A percentile compares a stretch with the other conserved stretches of the same genome.
Conservation (phyloP, 2,888 invertebrate species). For the Volucella inflata region DNA sequence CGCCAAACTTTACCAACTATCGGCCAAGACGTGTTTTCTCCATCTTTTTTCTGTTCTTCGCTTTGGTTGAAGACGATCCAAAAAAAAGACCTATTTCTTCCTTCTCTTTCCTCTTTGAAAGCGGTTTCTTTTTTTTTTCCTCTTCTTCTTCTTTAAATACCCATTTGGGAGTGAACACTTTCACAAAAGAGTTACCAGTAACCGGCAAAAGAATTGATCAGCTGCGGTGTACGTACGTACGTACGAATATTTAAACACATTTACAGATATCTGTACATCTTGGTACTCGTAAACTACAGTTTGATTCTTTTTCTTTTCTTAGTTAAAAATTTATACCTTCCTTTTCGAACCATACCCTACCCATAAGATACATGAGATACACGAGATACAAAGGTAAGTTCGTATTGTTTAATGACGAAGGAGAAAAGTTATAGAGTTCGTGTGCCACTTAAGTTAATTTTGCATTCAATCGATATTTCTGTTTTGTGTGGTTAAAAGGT, state of each 20-base stretch:
- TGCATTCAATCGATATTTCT: constrained; percentile 42
- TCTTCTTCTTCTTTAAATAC: constrained; percentile 29
- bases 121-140: constrained; percentile 40
- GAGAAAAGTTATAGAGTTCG: constrained; percentile 1
- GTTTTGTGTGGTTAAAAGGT: constrained; percentile 38
- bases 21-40: constrained; percentile 41
- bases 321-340: neutral
- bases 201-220: constrained; percentile 65
- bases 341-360: neutral
- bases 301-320: constrained; percentile 20
- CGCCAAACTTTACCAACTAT: constrained; percentile 56
- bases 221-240: constrained; percentile 17
- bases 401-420: constrained; percentile 2
- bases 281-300: constrained; percentile 24
- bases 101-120: constrained; percentile 34
- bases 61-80: constrained; percentile 38
- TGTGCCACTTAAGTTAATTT: constrained; percentile 15
- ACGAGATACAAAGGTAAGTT: too few relatives aligned
- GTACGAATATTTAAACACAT: constrained; percentile 19
- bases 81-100: constrained; percentile 27
- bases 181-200: constrained; percentile 35
- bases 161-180: constrained; percentile 35
- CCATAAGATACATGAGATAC: neutral
- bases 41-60: neutral
- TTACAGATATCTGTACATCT: too few relatives aligned